These are phyloP conservation scores for Cossypha caffra DNA, from an alignment of 2,797 vertebrate species.

Conservation along the genomic window DNA sequence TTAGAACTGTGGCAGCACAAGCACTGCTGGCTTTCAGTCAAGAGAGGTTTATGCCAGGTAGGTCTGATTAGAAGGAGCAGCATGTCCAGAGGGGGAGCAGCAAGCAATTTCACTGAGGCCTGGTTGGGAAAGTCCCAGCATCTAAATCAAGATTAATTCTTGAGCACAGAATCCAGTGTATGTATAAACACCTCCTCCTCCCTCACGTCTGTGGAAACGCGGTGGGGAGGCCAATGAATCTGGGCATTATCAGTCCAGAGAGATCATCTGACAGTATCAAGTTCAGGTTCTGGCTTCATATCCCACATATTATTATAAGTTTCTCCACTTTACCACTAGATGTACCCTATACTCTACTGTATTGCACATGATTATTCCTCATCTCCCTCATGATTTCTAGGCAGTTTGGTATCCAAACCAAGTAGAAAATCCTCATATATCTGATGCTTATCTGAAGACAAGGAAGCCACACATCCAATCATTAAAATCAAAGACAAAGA, in stretches of 20 bases:
- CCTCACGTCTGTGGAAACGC: not conserved
- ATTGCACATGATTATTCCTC: not conserved
- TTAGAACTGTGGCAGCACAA: not conserved
- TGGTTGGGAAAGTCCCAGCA: constrained; percentile 67
- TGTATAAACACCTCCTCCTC: constrained; percentile 59
- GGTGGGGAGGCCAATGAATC: constrained; percentile 39
- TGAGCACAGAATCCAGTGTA: constrained; percentile 2
- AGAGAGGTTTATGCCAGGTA: constrained; percentile 40
- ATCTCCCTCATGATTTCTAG: not conserved
- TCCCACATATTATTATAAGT: constrained; percentile 10
- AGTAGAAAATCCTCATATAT: not conserved
- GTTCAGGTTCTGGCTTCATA: constrained; percentile 39
- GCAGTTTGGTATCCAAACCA: not conserved
- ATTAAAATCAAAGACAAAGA: not conserved
- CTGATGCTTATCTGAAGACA: not conserved
- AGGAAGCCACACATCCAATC: not conserved
- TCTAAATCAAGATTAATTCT: constrained; percentile 64
- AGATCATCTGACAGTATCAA: constrained; percentile 47
- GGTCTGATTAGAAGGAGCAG: constrained; percentile 60
- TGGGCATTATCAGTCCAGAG: constrained; percentile 13
- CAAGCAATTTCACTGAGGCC: constrained; percentile 50
- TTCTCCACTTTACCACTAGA: constrained; percentile 59
- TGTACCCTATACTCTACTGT: constrained; percentile 31
- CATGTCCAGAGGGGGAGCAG: constrained; percentile 66
- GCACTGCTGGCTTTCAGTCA: constrained; percentile 22